Percentiles rank a stretch among this genome's conserved stretches.
phyloP scores from a whole-genome alignment of 2,797 vertebrate species.

The Pteronotus mesoamericanus region DNA sequence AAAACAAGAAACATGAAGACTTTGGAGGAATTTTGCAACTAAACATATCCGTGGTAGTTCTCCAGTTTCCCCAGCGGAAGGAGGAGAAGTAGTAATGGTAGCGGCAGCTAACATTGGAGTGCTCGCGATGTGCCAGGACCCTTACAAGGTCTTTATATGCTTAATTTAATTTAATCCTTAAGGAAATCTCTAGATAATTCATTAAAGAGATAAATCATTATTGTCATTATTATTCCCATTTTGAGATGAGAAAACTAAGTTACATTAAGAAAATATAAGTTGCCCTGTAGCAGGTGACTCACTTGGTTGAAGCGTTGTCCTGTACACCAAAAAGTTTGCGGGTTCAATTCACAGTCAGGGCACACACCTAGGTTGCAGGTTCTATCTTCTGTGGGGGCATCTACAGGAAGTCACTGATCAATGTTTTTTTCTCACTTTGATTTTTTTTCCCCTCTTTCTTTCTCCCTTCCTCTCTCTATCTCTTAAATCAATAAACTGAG shows the following conservation, averaged over 20 bases:
- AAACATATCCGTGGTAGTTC: not conserved
- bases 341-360: not conserved
- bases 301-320: not conserved
- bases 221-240: not conserved
- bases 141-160: not conserved
- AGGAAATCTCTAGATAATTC: not conserved
- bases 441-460: no score
- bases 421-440: not conserved
- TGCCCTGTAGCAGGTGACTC: not conserved
- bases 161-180: not conserved
- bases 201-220: not conserved
- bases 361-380: not conserved
- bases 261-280: not conserved
- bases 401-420: not conserved
- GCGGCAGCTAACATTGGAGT: accelerated
- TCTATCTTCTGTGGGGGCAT: not conserved
- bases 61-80: not conserved
- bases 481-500: not conserved
- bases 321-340: not conserved
- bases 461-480: not conserved
- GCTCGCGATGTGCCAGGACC: not conserved
- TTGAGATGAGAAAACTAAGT: not conserved
- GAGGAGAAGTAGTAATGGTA: accelerated
- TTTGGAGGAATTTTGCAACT: not conserved
- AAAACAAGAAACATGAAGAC: not conserved